Conservation (phyloP, 2,888 invertebrate genomes). For the Allolobophora icterica region DNA sequence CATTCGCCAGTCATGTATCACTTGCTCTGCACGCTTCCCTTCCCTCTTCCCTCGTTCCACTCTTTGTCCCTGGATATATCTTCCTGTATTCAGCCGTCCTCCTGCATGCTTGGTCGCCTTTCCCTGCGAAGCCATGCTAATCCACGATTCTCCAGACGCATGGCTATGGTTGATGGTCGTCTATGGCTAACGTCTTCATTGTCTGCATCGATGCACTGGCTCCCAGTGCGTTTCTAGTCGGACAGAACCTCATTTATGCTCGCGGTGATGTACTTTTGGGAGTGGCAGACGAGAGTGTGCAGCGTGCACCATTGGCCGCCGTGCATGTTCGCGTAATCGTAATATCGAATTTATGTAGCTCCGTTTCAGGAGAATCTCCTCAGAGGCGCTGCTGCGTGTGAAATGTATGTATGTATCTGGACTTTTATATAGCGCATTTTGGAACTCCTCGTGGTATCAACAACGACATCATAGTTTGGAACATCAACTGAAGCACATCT, state of each 20-base stretch:
- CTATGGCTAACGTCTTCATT: not conserved
- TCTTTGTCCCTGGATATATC: not conserved
- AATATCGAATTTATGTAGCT: not conserved
- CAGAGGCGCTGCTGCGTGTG: not conserved
- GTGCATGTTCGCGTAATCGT: not conserved
- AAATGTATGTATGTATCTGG: no score
- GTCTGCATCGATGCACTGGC: conserved; percentile 10
- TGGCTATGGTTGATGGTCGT: not conserved
- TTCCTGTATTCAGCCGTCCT: not conserved
- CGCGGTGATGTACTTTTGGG: not conserved
- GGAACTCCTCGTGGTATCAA: no score
- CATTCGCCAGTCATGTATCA: conserved; percentile 5
- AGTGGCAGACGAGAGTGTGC: not conserved
- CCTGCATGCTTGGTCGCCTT: not conserved
- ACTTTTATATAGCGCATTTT: no score
- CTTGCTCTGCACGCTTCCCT: not conserved
- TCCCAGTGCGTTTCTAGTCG: not conserved
- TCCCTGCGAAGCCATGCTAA: not conserved
- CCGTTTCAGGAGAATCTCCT: not conserved
- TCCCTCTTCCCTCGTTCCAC: not conserved
- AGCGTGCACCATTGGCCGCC: not conserved
- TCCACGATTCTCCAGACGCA: not conserved
- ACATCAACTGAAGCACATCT: not conserved
- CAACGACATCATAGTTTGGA: not conserved
- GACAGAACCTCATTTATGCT: conserved; percentile 14